These are phyloP conservation scores for Xylota sylvarum DNA, from an alignment of 2,888 invertebrate genomes.

Conservation along the genomic window DNA sequence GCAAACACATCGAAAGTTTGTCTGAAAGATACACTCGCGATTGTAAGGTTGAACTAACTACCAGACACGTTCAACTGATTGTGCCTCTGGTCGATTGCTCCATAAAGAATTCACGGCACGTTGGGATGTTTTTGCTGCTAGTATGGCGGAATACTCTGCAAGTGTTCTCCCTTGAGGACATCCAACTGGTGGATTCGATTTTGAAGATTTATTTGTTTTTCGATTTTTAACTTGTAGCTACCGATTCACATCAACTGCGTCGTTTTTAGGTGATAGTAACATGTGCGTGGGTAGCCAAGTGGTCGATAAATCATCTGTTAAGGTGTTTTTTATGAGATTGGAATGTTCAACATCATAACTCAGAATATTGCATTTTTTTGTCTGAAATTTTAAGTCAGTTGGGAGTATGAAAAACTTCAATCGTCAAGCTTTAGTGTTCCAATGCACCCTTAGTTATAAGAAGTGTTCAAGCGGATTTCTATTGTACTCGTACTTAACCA, in stretches of 20 bases:
- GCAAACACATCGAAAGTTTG: constrained; percentile 26
- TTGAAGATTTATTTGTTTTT: constrained; percentile 20
- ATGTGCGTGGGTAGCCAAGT: background rate
- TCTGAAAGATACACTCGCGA: constrained; percentile 27
- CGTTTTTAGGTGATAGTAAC: background rate
- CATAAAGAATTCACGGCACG: constrained; percentile 47
- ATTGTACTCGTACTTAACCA: too few species aligned
- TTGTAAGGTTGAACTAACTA: constrained; percentile 40
- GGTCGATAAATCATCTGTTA: constrained; percentile 6
- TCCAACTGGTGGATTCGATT: constrained; percentile 45
- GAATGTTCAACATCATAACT: background rate
- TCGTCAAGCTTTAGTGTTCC: too few species aligned
- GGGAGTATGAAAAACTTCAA: too few species aligned
- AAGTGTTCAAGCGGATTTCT: too few species aligned
- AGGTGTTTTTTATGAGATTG: background rate
- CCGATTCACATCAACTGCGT: constrained; percentile 9
- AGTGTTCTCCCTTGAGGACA: constrained; percentile 28
- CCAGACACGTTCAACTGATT: constrained; percentile 44
- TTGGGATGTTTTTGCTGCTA: constrained; percentile 39
- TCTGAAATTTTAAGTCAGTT: too few species aligned
- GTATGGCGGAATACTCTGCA: constrained; percentile 7
- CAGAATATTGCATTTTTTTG: background rate
- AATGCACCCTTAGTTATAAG: too few species aligned
- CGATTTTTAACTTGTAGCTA: constrained; percentile 10
- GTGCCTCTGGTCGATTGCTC: constrained; percentile 24